Evolutionary conservation across 1,140 invertebrate species (phyloP).

Genomic region (Aradophagus sp.): DNA sequence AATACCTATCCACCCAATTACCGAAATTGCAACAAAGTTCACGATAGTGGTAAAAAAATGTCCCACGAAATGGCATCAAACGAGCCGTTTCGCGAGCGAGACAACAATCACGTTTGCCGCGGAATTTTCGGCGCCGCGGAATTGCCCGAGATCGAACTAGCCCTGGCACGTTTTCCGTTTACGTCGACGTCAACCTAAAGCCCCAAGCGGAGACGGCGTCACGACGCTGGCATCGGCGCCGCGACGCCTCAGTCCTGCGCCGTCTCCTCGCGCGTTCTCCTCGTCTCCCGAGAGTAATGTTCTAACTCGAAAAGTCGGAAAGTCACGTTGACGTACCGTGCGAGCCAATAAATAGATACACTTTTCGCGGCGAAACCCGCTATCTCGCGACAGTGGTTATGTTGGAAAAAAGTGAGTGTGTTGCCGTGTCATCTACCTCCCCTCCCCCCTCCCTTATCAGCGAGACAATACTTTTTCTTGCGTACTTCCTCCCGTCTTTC

Average conservation of each 20-base stretch:
- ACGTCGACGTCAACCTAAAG: constrained; percentile 61
- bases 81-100: neutral
- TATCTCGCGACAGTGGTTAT: constrained; percentile 59
- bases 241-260: constrained; percentile 69
- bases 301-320: constrained; percentile 42
- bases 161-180: constrained; percentile 57
- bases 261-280: constrained; percentile 63
- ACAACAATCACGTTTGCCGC: too few species aligned
- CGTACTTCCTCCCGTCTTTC: neutral
- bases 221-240: constrained; percentile 62
- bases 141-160: constrained; percentile 36
- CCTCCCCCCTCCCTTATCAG: neutral
- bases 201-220: constrained; percentile 65
- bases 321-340: constrained; percentile 31
- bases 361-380: constrained; percentile 24
- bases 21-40: too few species aligned
- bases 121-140: constrained; percentile 1
- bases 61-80: neutral
- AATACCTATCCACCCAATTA: too few species aligned
- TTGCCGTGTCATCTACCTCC: constrained; percentile 5
- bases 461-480: too few species aligned
- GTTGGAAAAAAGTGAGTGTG: constrained; percentile 73
- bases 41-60: too few species aligned
- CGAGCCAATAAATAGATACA: constrained; percentile 39
- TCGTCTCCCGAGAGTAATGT: constrained; percentile 51